phyloP scores from a whole-genome alignment of 2,113 vertebrate genomes.

The Python bivittatus region DNA sequence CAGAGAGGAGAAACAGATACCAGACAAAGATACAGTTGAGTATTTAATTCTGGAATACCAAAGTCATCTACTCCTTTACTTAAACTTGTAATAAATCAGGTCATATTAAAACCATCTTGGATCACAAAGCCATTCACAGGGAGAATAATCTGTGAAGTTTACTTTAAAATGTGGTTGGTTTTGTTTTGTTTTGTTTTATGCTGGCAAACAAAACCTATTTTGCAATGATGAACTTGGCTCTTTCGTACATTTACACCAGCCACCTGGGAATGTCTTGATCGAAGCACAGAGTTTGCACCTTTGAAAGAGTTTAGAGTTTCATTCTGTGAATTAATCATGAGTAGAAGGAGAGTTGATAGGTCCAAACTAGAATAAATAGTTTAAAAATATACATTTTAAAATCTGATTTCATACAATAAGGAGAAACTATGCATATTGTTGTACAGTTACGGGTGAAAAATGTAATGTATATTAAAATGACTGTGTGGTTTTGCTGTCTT shows the following conservation, averaged over 20 bases:
- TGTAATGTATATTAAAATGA: background rate
- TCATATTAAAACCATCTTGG: background rate
- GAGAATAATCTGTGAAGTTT: background rate
- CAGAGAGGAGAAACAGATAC: conserved; percentile 34
- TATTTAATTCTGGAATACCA: conserved; percentile 30
- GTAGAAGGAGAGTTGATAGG: background rate
- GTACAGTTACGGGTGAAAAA: background rate
- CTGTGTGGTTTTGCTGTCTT: background rate
- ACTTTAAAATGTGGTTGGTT: background rate
- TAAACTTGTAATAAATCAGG: background rate
- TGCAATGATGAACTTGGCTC: background rate
- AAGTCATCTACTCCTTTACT: background rate
- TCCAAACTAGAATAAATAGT: background rate
- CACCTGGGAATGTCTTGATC: background rate
- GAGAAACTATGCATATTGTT: background rate
- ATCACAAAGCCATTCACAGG: background rate
- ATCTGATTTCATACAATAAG: background rate
- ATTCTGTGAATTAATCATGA: background rate
- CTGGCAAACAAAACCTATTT: background rate
- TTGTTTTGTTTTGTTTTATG: background rate
- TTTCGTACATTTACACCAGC: background rate
- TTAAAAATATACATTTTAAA: background rate
- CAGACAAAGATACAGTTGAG: background rate
- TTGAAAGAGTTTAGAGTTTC: background rate
- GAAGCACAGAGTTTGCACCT: background rate